These are phyloP conservation scores for Aphelenchoides avenae DNA, from an alignment of 1,140 invertebrate genomes.

Conservation along the genomic window DNA sequence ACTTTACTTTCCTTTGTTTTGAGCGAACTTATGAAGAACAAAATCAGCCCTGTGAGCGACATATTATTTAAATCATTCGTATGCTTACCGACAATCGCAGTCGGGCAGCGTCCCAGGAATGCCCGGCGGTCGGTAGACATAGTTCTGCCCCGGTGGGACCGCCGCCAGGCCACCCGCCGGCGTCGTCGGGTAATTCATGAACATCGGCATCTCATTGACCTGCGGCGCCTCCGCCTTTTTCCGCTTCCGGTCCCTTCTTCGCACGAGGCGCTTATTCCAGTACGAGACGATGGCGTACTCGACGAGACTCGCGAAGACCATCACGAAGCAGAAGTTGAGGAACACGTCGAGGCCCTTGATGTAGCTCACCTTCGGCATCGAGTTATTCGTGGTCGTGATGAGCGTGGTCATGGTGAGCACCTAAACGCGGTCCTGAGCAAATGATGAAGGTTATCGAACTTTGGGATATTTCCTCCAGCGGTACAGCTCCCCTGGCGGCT, in stretches of 20 bases:
- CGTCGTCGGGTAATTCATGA: slow-evolving; percentile 50
- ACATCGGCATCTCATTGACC: too few relatives aligned
- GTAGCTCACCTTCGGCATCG: slow-evolving; percentile 59
- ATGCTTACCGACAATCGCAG: slow-evolving; percentile 27
- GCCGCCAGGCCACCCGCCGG: slow-evolving; percentile 43
- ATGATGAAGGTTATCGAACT: too few relatives aligned
- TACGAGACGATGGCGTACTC: slow-evolving; percentile 60
- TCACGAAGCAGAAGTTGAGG: slow-evolving; percentile 59
- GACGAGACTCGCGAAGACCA: slow-evolving; percentile 60
- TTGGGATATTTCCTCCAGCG: too few relatives aligned
- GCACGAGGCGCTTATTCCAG: slow-evolving; percentile 51
- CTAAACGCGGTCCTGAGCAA: too few relatives aligned
- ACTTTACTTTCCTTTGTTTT: too few relatives aligned
- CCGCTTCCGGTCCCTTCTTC: too few relatives aligned
- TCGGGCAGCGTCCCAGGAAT: slow-evolving; percentile 32
- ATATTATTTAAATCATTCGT: too few relatives aligned
- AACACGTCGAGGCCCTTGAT: slow-evolving; percentile 60
- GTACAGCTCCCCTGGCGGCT: too few relatives aligned
- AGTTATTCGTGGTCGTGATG: slow-evolving; percentile 60
- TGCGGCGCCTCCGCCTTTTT: too few relatives aligned
- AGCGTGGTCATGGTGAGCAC: slow-evolving; percentile 60
- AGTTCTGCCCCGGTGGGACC: slow-evolving; percentile 32
- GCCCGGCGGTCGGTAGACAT: slow-evolving; percentile 40
- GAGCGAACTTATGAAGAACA: too few relatives aligned
- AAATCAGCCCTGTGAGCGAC: too few relatives aligned